Percentiles rank a stretch among this genome's conserved stretches.
phyloP scores from a whole-genome alignment of 2,888 invertebrate genomes.

The Eumerus sabulonum region DNA sequence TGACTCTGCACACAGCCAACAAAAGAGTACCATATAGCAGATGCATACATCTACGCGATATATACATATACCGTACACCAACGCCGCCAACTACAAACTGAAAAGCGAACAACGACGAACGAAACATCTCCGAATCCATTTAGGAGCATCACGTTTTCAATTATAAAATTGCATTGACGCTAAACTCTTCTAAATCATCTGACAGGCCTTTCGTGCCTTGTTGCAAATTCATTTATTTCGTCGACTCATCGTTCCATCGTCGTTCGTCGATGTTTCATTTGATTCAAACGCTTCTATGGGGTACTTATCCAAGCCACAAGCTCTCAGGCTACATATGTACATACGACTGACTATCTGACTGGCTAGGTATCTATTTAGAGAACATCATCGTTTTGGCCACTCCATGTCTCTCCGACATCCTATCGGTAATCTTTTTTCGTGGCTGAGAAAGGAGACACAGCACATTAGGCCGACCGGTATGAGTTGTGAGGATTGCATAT shows the following conservation, averaged over 20 bases:
- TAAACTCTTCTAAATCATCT: conserved; percentile 69
- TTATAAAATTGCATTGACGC: conserved; percentile 70
- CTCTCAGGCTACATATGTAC: background rate
- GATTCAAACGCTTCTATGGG: background rate
- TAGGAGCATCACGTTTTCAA: conserved; percentile 70
- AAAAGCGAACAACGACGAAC: conserved; percentile 37
- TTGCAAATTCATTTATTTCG: conserved; percentile 67
- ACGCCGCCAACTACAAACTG: conserved; percentile 43
- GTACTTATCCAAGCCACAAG: background rate
- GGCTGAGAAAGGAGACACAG: conserved; percentile 24
- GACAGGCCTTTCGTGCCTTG: conserved; percentile 68
- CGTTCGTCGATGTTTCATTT: conserved; percentile 9
- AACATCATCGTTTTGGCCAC: conserved; percentile 58
- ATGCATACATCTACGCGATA: background rate
- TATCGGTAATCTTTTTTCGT: conserved; percentile 10
- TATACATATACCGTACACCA: background rate
- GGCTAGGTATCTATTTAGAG: conserved; percentile 28
- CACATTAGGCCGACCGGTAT: conserved; percentile 32
- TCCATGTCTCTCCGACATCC: background rate
- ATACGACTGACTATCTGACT: background rate
- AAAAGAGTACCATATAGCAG: background rate
- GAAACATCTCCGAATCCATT: conserved; percentile 61
- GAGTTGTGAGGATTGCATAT: conserved; percentile 57
- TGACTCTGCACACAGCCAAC: background rate
- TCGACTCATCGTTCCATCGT: conserved; percentile 7